Base-by-base conservation (phyloP, 2,888 invertebrate genomes). In the Tipula vernalis region DNA sequence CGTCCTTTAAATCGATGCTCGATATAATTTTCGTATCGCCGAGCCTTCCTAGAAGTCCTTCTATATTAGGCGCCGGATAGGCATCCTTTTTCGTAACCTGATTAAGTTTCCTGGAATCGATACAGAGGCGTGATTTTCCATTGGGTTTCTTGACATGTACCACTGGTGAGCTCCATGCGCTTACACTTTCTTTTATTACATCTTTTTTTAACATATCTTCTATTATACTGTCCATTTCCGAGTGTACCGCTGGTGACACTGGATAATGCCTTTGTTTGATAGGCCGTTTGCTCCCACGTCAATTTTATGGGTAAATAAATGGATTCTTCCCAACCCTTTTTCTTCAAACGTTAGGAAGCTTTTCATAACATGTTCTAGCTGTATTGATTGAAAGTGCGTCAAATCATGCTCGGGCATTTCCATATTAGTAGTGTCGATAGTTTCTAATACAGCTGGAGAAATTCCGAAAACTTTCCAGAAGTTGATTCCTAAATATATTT, bases 131-230 rank as follows among this genome's bases (percentile, higher is more conserved):
- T 28, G 28, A 28, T 28, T 28, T 28, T 28, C 28, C 28, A 28
- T 28, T 28, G 28, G 28, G 28, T 28, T 28, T 28, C 28, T 28
- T 28, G 28, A 28, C 28, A 28, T 1, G 28, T 2, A 28, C 28
- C 28, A 28, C 28, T 28, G 28, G 28, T 28, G 28, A 28, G 28
- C 28, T 28, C 28, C 28, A 28, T 1, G 28, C 28, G 2, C 28
- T 28, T 28, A 28, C 28, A 28, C 28, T 28, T 28, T 28, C 28
- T 28, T 28, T 2, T 0, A 91, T 89, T 0, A 90, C 88, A 2
- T 88, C 89, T 0, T 88, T 85, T 3, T 42, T 85, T 0, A 90
- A 28, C 90, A 90, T 90, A 2, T 89, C 85, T 39, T 90, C 89
- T 0, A 90, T 88, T 87, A 90, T 89, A 6, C 87, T 87, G 71